These are phyloP conservation scores for Sylvia borin DNA, from an alignment of 2,797 vertebrate genomes.

Conservation along the genomic window DNA sequence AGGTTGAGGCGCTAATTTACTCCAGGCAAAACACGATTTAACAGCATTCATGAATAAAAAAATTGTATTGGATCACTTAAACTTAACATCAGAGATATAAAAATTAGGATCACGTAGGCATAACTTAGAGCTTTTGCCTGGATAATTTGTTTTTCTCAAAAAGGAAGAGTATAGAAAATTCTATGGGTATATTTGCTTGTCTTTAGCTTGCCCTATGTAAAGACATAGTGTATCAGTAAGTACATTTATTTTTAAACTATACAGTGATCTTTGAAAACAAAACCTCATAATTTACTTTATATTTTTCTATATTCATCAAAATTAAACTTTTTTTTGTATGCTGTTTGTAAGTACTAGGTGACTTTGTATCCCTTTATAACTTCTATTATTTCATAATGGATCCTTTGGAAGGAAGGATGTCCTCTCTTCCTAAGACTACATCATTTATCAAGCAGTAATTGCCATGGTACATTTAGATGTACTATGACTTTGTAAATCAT, in stretches of 20 bases:
- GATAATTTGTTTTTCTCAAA: background rate
- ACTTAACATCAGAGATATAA: background rate
- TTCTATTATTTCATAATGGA: background rate
- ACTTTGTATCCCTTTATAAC: background rate
- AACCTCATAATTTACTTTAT: background rate
- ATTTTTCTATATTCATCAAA: background rate
- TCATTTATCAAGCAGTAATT: conserved; percentile 20
- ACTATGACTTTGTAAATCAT: background rate
- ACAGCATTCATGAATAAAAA: background rate
- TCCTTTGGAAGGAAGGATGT: background rate
- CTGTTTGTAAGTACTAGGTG: background rate
- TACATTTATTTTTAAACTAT: background rate
- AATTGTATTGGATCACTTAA: background rate
- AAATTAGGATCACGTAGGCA: background rate
- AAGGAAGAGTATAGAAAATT: background rate
- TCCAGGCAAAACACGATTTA: background rate
- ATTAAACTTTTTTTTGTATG: background rate
- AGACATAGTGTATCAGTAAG: background rate
- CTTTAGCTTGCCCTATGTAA: background rate
- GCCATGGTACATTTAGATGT: background rate
- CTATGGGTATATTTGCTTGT: background rate
- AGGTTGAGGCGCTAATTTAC: background rate
- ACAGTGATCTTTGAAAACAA: background rate
- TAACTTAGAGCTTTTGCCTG: background rate
- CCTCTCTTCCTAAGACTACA: background rate